Evolutionary conservation across 2,113 vertebrate species (phyloP), one percentile per base, ranked within the genome.

Genomic region (Petroica traversi): DNA sequence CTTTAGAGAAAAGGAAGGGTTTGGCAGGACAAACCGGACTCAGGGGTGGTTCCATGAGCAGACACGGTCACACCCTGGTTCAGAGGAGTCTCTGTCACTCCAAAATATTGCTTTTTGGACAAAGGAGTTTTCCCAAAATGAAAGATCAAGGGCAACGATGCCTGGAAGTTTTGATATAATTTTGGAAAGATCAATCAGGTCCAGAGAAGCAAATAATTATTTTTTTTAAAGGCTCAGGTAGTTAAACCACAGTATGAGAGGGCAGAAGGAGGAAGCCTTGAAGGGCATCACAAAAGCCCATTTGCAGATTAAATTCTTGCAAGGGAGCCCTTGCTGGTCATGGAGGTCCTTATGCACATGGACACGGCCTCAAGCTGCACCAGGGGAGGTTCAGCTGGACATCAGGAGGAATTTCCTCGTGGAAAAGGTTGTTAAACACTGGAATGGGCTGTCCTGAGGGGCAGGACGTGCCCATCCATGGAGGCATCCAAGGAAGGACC

Each of bases 161-260:
- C 23, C 24, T 41, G 19, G 51, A 75, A 78, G 18, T 23, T 71
- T 41, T 49, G 38, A 78, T 80, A 69, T 40, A 0, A 28, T 58
- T 80, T 14, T 43, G 34, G 41, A 58, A 25, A 12, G 5, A 11
- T 40, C n/a, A 84, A n/a, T 3, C 2, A 20, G 63, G 31, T 72
- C 3, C 24, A 82, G 45, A 85, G 40, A 72, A 69, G 11, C 8
- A 81, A 82, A 18, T 33, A 19, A 6, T 5, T 45, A 18, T 1
- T 61, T 40, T 51, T 61, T 22, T 7, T 1, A 1, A 55, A 41
- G 31, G 33, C 69, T 62, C 38, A 76, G 38, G 23, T 43, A 49
- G 45, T 31, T 38, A 48, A 81, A 40, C 5, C 1, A 1, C 3
- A 52, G 6, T 1, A 8, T 5, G n/a, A 61, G 18, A 75, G 3